phyloP scores from a whole-genome alignment of 2,113 vertebrate species.

The Syngnathus floridae region DNA sequence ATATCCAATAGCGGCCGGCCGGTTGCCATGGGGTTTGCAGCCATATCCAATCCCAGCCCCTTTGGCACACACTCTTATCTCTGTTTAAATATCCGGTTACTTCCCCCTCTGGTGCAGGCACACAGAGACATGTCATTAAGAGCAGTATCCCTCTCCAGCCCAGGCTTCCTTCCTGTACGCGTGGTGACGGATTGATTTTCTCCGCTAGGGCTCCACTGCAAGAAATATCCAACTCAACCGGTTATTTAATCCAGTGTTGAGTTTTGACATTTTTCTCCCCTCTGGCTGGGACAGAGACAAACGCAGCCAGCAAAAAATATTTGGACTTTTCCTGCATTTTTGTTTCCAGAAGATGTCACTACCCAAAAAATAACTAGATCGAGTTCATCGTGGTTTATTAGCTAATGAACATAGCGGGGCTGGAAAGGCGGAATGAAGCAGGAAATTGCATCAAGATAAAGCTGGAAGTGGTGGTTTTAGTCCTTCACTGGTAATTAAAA shows the following conservation, averaged over 20 bases:
- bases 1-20: conserved; percentile 59
- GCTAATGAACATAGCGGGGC: conserved; percentile 1
- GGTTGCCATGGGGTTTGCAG: conserved; percentile 60
- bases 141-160: conserved; percentile 59
- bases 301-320: conserved; percentile 24
- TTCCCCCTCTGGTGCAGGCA: conserved; percentile 64
- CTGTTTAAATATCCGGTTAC: conserved; percentile 75
- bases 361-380: conserved; percentile 25
- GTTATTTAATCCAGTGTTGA: conserved; percentile 41
- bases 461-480: background rate
- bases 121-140: conserved; percentile 67
- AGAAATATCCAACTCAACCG: conserved; percentile 46
- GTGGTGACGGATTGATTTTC: conserved; percentile 69
- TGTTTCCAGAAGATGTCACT: conserved; percentile 41
- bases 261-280: conserved; percentile 1
- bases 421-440: conserved; percentile 14
- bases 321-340: conserved; percentile 28
- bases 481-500: conserved; percentile 12
- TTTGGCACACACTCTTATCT: conserved; percentile 74
- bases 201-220: conserved; percentile 53
- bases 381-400: conserved; percentile 17
- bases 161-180: conserved; percentile 67
- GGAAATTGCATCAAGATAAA: conserved; percentile 11
- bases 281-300: conserved; percentile 8
- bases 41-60: conserved; percentile 63